Evolutionary conservation across 2,888 invertebrate species (phyloP), one percentile per base, ranked within the genome.

Genomic region (Apamea epomidion): DNA sequence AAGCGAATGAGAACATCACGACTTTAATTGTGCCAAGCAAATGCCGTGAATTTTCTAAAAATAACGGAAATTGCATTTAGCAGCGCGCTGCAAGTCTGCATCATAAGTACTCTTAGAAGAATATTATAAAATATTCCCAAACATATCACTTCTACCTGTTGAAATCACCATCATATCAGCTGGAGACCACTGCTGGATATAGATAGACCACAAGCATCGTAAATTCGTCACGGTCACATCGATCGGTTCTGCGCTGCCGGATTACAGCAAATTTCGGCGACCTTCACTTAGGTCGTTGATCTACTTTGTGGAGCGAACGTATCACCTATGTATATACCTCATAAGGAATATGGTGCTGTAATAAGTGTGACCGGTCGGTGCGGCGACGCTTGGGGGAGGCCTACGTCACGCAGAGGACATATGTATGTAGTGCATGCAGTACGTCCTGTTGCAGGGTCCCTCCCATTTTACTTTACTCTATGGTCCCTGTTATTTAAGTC

Each of bases 261-360:
- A 42, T 14, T 51, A 69, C 14, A 32, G 21, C n/a, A 2, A 18
- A 73, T 32, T 64, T 32, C 21, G 18, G 45, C 18, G 82, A 80
- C 79, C 79, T 82, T 64, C 21, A 37, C 8, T 3, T 0, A 82
- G 42, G 64, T 82, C 73, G n/a, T 82, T 72, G 70, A 25, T 42
- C 70, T n/a, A 45, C n/a, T n/a, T 45, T 54, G 82, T 7, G 42
- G 21, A 42, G 16, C 62, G 3, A 54, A 72, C 37, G 48, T 70
- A 42, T 60, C n/a, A 37, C 6, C 42, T 42, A 42, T 7, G 7
- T 42, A 42, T 7, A 7, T 42, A 42, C 42, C 42, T 7, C 16
- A 32, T 25, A 8, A 8, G 18, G 6, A n/a, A n/a, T 6, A n/a
- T 10, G 29, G 69, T 25, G 65, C 25, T 21, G 65, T 42, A 60